These are phyloP conservation scores for Merodon equestris DNA, from an alignment of 2,888 invertebrate species.

Conservation along the genomic window DNA sequence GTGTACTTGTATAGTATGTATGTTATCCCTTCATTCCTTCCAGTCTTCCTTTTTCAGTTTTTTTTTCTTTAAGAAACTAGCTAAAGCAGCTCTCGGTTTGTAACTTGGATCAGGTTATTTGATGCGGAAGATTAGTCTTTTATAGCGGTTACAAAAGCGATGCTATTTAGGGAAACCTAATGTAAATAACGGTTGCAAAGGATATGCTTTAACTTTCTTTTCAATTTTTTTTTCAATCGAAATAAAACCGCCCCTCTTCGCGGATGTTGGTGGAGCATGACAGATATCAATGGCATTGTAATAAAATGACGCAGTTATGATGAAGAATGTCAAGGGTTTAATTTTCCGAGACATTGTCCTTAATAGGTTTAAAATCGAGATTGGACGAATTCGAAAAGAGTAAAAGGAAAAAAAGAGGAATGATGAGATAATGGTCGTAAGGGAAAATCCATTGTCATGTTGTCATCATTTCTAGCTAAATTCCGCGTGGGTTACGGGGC, in stretches of 20 bases:
- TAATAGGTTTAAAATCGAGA: neutral
- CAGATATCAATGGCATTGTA: slow-evolving; percentile 2
- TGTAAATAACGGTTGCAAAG: slow-evolving; percentile 29
- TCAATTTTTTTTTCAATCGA: neutral
- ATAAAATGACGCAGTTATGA: slow-evolving; percentile 12
- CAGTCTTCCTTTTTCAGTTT: neutral
- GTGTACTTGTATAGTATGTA: slow-evolving; percentile 13
- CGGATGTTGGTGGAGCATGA: too few relatives aligned
- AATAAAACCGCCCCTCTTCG: too few relatives aligned
- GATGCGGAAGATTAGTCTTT: slow-evolving; percentile 63
- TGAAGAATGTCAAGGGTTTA: neutral
- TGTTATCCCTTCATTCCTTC: slow-evolving; percentile 33
- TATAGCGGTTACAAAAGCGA: slow-evolving; percentile 54
- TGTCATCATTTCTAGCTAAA: too few relatives aligned
- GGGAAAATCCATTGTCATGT: too few relatives aligned
- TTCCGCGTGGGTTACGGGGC: too few relatives aligned
- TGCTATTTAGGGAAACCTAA: slow-evolving; percentile 40
- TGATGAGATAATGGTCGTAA: too few relatives aligned
- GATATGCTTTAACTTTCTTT: neutral
- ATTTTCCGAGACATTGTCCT: slow-evolving; percentile 51
- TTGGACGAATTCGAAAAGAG: too few relatives aligned
- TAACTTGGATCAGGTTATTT: slow-evolving; percentile 40
- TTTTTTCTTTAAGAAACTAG: slow-evolving; percentile 18
- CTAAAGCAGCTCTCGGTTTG: slow-evolving; percentile 14
- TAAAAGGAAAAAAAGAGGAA: too few relatives aligned